These are phyloP conservation scores for Vespertilio murinus DNA, from an alignment of 2,797 vertebrate species.

Conservation along the genomic window DNA sequence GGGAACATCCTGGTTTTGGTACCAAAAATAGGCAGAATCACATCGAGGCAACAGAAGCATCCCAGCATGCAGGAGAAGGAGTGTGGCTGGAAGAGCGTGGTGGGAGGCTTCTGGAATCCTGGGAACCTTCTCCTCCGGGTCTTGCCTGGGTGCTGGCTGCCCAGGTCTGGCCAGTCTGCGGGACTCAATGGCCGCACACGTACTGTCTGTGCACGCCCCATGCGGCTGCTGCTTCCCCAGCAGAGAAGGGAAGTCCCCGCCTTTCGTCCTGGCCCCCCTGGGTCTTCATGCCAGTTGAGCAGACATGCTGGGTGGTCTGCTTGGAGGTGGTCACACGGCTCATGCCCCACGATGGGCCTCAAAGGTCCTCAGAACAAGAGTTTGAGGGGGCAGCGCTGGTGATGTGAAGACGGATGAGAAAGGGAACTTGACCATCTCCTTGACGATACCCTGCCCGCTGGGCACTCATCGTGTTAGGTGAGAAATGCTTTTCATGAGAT, in stretches of 20 bases:
- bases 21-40: not conserved
- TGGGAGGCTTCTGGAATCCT: not conserved
- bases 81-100: rapidly evolving
- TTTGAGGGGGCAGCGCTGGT: not conserved
- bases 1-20: not conserved
- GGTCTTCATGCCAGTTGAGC: not conserved
- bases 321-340: not conserved
- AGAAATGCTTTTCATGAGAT: not conserved
- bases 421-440: not conserved
- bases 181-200: rapidly evolving
- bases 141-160: not conserved
- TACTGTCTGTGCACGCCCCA: not conserved
- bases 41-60: not conserved
- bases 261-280: not conserved
- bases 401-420: not conserved
- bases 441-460: rapidly evolving
- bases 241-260: not conserved
- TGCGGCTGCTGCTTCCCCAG: not conserved
- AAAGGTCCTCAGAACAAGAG: not conserved
- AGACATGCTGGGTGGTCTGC: not conserved
- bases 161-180: not conserved
- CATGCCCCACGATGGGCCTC: not conserved
- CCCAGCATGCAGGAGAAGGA: not conserved
- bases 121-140: not conserved
- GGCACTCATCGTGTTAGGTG: rapidly evolving